Percentiles rank a stretch among this genome's conserved stretches.
Evolutionary conservation across 1,140 invertebrate genomes (phyloP).

Genomic region (Metopolophium dirhodum): DNA sequence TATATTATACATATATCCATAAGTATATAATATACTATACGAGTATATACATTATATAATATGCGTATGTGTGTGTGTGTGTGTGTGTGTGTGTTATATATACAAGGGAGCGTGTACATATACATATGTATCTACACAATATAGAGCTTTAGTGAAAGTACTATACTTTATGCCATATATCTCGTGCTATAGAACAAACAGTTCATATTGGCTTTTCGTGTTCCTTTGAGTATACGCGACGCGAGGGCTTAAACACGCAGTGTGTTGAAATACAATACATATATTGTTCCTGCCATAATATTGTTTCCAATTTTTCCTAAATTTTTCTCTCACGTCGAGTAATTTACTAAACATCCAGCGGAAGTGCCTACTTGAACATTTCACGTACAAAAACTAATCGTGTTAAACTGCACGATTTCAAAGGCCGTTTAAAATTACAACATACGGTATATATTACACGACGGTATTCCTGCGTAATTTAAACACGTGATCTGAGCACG

Average conservation of each 20-base stretch:
- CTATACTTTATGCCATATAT: not conserved
- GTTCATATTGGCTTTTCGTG: slow-evolving; percentile 46
- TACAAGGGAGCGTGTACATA: not conserved
- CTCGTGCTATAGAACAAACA: slow-evolving; percentile 6
- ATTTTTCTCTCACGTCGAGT: not conserved
- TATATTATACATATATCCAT: not conserved
- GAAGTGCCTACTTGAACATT: not conserved
- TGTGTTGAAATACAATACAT: slow-evolving; percentile 18
- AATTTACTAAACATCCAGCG: not conserved
- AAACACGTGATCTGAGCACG: not conserved
- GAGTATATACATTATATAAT: not conserved
- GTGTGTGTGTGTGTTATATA: not conserved
- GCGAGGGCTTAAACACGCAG: not conserved
- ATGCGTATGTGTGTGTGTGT: no score
- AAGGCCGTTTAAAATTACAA: not conserved
- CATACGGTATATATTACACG: not conserved
- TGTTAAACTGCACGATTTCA: not conserved
- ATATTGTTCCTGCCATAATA: not conserved
- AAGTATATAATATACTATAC: not conserved
- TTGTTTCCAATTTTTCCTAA: slow-evolving; percentile 36
- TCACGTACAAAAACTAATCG: slow-evolving; percentile 6
- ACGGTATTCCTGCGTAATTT: not conserved
- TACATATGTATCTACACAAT: not conserved
- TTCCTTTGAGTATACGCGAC: not conserved
- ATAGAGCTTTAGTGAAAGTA: not conserved